Conservation (phyloP, 2,888 invertebrate genomes). For the Platynereis dumerilii region DNA sequence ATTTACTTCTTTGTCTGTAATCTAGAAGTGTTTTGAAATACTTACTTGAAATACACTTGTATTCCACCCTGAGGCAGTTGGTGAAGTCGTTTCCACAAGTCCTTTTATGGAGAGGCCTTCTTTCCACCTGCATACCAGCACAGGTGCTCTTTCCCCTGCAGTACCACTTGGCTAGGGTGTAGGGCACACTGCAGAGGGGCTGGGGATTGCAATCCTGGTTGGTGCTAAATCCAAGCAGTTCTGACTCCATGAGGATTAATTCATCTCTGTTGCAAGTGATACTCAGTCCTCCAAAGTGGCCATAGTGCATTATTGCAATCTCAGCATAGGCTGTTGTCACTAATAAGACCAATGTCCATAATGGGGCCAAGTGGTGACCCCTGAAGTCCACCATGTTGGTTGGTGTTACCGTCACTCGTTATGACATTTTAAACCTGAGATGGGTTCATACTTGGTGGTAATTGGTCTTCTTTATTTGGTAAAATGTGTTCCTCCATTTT, state of each 20-base stretch:
- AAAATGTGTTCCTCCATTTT: no score
- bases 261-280: conserved; percentile 32
- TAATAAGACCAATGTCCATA: no score
- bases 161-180: conserved; percentile 37
- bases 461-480: no score
- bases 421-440: no score
- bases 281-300: conserved; percentile 32
- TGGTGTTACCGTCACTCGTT: no score
- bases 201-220: conserved; percentile 25
- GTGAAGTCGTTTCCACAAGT: conserved; percentile 38
- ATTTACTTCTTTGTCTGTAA: no score
- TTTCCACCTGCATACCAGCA: conserved; percentile 35
- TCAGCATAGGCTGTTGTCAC: conserved; percentile 2
- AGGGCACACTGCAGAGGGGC: conserved; percentile 33
- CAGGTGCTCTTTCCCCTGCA: conserved; percentile 35
- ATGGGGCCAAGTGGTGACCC: no score
- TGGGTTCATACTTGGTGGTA: no score
- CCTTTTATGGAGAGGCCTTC: conserved; percentile 32
- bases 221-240: conserved; percentile 31
- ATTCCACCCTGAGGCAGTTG: conserved; percentile 36
- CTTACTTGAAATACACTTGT: conserved; percentile 35
- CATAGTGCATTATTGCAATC: conserved; percentile 31
- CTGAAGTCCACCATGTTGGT: no score
- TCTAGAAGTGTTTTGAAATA: no score
- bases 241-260: conserved; percentile 31